phyloP scores from a whole-genome alignment of 2,888 invertebrate species.

The Melanargia galathea region DNA sequence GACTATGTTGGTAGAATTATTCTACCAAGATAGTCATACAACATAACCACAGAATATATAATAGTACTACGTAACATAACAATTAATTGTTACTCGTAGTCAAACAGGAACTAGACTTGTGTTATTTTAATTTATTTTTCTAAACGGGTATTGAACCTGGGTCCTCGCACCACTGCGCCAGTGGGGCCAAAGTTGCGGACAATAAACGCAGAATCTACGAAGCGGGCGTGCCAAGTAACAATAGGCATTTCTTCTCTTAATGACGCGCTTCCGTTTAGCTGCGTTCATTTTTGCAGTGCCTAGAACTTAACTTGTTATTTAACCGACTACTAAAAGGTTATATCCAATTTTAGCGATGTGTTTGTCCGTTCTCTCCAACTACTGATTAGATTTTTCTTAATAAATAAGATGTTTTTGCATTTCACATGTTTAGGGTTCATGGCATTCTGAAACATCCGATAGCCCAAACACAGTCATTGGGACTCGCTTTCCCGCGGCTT shows the following conservation, averaged over 20 bases:
- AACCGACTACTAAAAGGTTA: background rate
- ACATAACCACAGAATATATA: too few species aligned
- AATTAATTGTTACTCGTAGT: too few species aligned
- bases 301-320: background rate
- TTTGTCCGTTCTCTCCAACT: background rate
- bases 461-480: too few species aligned
- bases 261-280: constrained; percentile 21
- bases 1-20: too few species aligned
- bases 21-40: too few species aligned
- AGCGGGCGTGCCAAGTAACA: constrained; percentile 16
- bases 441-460: too few species aligned
- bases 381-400: too few species aligned
- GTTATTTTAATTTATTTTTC: background rate
- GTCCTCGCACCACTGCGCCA: background rate
- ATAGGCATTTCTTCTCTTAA: constrained; percentile 19
- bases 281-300: constrained; percentile 14
- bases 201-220: constrained; percentile 2
- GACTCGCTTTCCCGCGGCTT: too few species aligned
- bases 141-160: background rate
- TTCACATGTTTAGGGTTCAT: too few species aligned
- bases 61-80: too few species aligned
- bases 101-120: background rate
- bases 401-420: too few species aligned
- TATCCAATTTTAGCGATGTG: background rate
- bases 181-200: background rate